Evolutionary conservation across 2,888 invertebrate species (phyloP), one percentile per base, ranked within the genome.

Genomic region (Ellobium chinense): DNA sequence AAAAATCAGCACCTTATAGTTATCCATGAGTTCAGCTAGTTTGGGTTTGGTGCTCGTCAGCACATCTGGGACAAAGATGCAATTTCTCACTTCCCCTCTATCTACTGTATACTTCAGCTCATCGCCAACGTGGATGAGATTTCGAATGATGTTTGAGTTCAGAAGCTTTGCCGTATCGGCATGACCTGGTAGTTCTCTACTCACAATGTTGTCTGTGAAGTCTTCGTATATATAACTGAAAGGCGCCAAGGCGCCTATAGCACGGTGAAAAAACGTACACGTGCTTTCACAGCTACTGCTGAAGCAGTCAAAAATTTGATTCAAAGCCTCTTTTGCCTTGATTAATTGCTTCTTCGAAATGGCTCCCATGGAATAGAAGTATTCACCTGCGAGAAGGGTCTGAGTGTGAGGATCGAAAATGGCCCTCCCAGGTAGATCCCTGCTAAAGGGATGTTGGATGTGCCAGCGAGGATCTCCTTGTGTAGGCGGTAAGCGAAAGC

Each of bases 401-500:
- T 24, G n/a, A n/a, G n/a, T n/a, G n/a, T n/a, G n/a, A n/a, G n/a
- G n/a, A n/a, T n/a, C n/a, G n/a, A n/a, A n/a, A 90, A 87, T 2
- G 91, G 92, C 83, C 90, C 91, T n/a, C 92, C 92, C 46, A 92
- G 89, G 12, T 91, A 91, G 76, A 92, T 84, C 0, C 92, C 92
- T 66, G 86, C 86, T 70, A 91, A 84, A 69, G 89, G 90, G 14
- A 91, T 89, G 2, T 14, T 0, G 1, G 75, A 58, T 18, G 0
- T 65, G 34, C 85, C 83, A 24, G 86, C 74, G 14, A 54, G 78
- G 63, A 88, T 89, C 66, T 87, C 85, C 24, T 75, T 75, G 84
- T 88, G 90, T 62, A 90, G 92, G 78, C 89, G 89, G 80, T 91
- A 89, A 5, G 91, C 88, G 14, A 96, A 92, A 0, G 97, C 96